These are phyloP conservation scores for Stichodactyla mertensii DNA, from an alignment of 64 coral and sea anemone genomes.

Conservation along the genomic window DNA sequence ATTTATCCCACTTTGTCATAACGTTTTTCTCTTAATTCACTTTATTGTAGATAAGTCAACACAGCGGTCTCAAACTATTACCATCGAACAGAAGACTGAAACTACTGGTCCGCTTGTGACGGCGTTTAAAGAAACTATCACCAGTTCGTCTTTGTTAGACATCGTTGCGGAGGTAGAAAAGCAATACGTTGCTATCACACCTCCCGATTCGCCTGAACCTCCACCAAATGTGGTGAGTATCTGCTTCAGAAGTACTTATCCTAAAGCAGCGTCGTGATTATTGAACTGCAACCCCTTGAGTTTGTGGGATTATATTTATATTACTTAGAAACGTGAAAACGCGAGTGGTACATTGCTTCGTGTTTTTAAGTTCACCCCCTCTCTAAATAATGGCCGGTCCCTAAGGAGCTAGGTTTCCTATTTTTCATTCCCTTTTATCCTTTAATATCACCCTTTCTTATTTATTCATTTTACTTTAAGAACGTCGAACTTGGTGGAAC, in stretches of 20 bases:
- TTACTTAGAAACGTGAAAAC: too few relatives aligned
- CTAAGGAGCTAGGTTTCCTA: neutral
- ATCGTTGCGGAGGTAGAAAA: slow-evolving; percentile 89
- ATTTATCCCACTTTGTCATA: neutral
- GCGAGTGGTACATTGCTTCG: too few relatives aligned
- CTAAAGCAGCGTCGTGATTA: neutral
- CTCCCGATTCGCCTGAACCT: slow-evolving; percentile 77
- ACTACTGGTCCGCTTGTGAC: slow-evolving; percentile 45
- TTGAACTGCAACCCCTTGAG: too few relatives aligned
- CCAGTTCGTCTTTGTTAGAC: slow-evolving; percentile 48
- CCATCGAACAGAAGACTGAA: slow-evolving; percentile 22
- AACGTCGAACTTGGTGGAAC: slow-evolving; percentile 83
- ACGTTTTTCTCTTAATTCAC: neutral
- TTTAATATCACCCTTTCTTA: neutral
- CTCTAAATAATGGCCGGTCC: too few relatives aligned
- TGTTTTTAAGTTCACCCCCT: too few relatives aligned
- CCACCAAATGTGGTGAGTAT: slow-evolving; percentile 57
- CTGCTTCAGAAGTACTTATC: neutral
- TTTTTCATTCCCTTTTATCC: too few relatives aligned
- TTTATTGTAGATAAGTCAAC: neutral
- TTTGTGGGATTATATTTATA: too few relatives aligned
- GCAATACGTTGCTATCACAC: slow-evolving; percentile 88
- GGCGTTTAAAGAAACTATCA: slow-evolving; percentile 69
- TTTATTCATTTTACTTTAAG: slow-evolving; percentile 16
- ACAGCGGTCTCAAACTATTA: slow-evolving; percentile 13